Evolutionary conservation across 2,888 invertebrate species (phyloP).

Genomic region (Noctua janthina): DNA sequence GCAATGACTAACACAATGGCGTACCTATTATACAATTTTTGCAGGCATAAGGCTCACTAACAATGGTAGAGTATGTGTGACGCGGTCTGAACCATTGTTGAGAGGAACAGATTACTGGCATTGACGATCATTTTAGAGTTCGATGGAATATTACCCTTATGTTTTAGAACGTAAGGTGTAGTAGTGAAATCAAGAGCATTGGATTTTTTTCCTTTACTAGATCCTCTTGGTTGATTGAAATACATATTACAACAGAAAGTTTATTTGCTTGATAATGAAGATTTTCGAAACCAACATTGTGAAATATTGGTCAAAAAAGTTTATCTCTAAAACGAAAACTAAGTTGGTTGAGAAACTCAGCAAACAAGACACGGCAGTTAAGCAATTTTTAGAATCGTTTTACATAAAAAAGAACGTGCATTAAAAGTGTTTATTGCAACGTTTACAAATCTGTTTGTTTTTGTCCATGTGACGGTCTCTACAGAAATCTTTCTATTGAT

Average conservation of each 20-base stretch:
- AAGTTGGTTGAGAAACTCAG: conserved; percentile 37
- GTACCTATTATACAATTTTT: conserved; percentile 61
- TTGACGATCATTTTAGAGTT: conserved; percentile 31
- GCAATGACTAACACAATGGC: conserved; percentile 58
- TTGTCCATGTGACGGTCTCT: conserved; percentile 17
- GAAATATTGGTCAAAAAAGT: conserved; percentile 1
- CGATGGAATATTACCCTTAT: conserved; percentile 31
- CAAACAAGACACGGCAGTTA: conserved; percentile 35
- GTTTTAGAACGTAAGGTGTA: background rate
- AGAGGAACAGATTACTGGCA: conserved; percentile 55
- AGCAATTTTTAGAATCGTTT: conserved; percentile 42
- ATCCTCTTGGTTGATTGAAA: conserved; percentile 16
- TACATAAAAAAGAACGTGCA: conserved; percentile 53
- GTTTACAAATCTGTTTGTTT: conserved; percentile 42
- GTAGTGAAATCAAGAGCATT: background rate
- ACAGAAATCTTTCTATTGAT: conserved; percentile 33
- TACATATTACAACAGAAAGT: background rate
- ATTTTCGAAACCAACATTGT: conserved; percentile 17
- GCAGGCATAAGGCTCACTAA: conserved; percentile 57
- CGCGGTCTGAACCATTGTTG: conserved; percentile 58
- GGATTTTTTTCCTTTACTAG: background rate
- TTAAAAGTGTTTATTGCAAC: conserved; percentile 43
- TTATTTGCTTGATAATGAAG: background rate
- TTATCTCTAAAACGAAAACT: conserved; percentile 12
- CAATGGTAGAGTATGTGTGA: conserved; percentile 63